Evolutionary conservation across 2,797 vertebrate species (phyloP).

Genomic region (Hyperoplus lanceolatus): DNA sequence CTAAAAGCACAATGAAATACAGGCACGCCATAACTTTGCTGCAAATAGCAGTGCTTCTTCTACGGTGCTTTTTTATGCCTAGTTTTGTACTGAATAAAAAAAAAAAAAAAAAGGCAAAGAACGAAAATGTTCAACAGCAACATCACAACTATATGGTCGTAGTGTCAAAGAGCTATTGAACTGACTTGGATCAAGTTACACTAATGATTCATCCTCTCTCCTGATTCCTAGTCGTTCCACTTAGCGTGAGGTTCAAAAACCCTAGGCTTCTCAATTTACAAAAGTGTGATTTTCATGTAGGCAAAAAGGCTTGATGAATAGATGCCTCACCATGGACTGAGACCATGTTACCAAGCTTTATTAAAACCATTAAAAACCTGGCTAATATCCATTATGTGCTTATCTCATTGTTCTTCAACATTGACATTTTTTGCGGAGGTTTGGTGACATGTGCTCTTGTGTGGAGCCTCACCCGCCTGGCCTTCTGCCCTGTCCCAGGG

Average conservation of each 20-base stretch:
- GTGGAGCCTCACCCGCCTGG: conserved; percentile 24
- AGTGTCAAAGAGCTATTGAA: background rate
- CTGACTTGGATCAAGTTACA: conserved; percentile 5
- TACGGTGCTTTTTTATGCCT: background rate
- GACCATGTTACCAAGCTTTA: too few relatives aligned
- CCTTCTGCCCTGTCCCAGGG: conserved; percentile 50
- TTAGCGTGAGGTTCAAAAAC: background rate
- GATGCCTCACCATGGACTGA: background rate
- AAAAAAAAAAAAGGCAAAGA: background rate
- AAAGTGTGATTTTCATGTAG: background rate
- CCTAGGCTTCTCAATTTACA: background rate
- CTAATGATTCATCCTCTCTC: conserved; percentile 2
- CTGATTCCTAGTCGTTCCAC: background rate
- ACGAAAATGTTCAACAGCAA: background rate
- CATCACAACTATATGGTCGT: background rate
- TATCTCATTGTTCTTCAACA: background rate
- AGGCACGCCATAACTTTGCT: background rate
- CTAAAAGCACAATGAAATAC: background rate
- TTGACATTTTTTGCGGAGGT: background rate
- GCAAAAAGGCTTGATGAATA: background rate
- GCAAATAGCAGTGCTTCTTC: too few relatives aligned
- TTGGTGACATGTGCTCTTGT: background rate
- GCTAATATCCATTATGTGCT: background rate
- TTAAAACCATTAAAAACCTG: background rate
- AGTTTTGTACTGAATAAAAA: background rate